These are phyloP conservation scores for Sinopyrophorus schimmeli DNA, from an alignment of 2,888 invertebrate species.

Conservation along the genomic window DNA sequence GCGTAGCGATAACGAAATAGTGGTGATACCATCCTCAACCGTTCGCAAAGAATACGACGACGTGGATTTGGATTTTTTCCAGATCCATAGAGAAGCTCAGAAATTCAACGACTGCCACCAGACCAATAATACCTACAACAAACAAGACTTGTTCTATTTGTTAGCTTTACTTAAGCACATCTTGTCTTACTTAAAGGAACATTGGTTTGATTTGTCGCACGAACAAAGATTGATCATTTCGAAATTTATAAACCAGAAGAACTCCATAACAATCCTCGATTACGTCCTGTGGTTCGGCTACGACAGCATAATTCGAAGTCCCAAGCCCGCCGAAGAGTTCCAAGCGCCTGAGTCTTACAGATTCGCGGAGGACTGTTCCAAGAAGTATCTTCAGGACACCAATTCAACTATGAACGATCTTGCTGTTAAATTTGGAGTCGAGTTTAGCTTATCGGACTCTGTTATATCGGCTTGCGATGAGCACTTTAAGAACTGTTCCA, in stretches of 20 bases:
- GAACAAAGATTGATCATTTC: neutral
- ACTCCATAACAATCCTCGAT: neutral
- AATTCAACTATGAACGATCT: neutral
- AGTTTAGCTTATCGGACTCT: neutral
- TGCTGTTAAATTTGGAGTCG: conserved; percentile 2
- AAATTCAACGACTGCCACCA: conserved; percentile 5
- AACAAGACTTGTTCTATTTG: conserved; percentile 3
- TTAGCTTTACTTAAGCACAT: neutral
- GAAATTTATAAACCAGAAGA: neutral
- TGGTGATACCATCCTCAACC: too few relatives aligned
- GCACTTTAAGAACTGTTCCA: neutral
- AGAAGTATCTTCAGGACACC: neutral
- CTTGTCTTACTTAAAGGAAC: neutral
- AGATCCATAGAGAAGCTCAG: conserved; percentile 5
- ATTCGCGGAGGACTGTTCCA: neutral
- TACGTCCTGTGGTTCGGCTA: conserved; percentile 1
- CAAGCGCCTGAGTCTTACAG: neutral
- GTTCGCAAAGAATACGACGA: conserved; percentile 5
- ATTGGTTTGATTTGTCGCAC: neutral
- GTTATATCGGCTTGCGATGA: neutral
- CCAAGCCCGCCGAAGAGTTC: neutral
- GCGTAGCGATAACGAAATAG: conserved; percentile 4
- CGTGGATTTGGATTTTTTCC: conserved; percentile 6
- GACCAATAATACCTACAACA: neutral
- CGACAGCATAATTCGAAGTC: neutral